phyloP scores from a whole-genome alignment of 2,113 vertebrate species.

The Anarhynchus alexandrinus region DNA sequence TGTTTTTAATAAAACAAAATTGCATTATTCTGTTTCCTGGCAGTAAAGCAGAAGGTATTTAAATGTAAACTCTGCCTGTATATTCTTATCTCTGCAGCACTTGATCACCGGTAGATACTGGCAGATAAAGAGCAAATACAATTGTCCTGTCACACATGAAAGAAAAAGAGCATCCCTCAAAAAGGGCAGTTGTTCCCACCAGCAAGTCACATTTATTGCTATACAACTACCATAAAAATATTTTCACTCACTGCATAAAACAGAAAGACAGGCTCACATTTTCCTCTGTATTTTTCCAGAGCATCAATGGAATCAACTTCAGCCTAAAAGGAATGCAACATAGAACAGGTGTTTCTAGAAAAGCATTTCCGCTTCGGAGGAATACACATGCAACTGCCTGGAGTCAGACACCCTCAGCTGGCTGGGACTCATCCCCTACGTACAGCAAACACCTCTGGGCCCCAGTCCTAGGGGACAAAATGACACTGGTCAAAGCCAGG shows the following conservation, averaged over 20 bases:
- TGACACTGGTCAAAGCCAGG: background rate
- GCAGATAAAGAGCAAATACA: background rate
- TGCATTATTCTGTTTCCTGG: background rate
- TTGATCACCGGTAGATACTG: background rate
- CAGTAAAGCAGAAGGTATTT: background rate
- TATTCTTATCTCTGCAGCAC: background rate
- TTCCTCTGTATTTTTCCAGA: constrained; percentile 86
- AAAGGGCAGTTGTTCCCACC: background rate
- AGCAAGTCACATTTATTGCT: background rate
- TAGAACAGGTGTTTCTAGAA: background rate
- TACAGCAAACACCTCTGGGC: background rate
- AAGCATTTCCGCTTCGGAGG: background rate
- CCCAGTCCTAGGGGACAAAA: background rate
- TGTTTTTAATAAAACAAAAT: background rate
- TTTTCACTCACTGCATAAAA: constrained; percentile 85
- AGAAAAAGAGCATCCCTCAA: background rate
- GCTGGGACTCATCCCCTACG: accelerated
- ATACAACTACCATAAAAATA: background rate
- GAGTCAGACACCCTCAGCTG: background rate
- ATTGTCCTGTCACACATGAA: background rate
- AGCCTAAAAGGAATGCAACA: constrained; percentile 74
- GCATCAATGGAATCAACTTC: constrained; percentile 87
- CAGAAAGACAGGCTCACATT: constrained; percentile 90
- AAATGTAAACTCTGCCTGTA: background rate
- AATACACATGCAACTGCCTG: background rate